Base-by-base conservation (phyloP, 2,888 invertebrate species). In the Zygothrica quintamaculata region DNA sequence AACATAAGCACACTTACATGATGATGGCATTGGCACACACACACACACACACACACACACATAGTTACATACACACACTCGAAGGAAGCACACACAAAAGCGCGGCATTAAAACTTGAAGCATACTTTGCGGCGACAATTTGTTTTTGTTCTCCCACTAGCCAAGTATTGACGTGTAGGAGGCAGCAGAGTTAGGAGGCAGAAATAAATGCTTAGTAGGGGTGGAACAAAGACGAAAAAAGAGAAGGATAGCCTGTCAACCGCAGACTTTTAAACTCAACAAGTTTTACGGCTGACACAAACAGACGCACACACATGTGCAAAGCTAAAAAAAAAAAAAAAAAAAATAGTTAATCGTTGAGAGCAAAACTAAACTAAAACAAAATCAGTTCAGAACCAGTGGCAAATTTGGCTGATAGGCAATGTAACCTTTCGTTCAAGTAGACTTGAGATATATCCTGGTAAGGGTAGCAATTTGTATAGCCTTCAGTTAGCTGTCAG, bases 51-150 rank as follows among this genome's bases (percentile, higher is more conserved):
- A 29, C 36, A 34, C 7, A 31, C 12, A 9, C 26, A 33, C 18
- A 29, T 25, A 42, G 7, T 12, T n/a, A 29, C 12, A 29, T 15
- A 26, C 33, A 36, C 12, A 36, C 34, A 9, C 18, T 11, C 26
- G 16, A 8, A 26, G 26, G 8, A 9, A 11, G n/a, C 37, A 37
- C 16, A 33, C 8, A 40, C 15, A 34, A 12, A 33, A 36, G 37
- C 55, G 58, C 29, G 25, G 44, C 55, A 71, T 70, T 71, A 71
- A 71, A 71, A 66, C 71, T 71, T 70, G 61, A 70, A 71, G 71
- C 71, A 71, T 70, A 71, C 71, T 66, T 75, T 67, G 61, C 15
- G 56, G 67, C 46, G 65, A 42, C 65, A 46, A 53, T 69, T 65
- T 50, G 36, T 52, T 46, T 48, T 39, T 53, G 48, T 8, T 16